These are phyloP conservation scores for Caerostris darwini DNA, from an alignment of 1,140 invertebrate genomes.

Conservation along the genomic window DNA sequence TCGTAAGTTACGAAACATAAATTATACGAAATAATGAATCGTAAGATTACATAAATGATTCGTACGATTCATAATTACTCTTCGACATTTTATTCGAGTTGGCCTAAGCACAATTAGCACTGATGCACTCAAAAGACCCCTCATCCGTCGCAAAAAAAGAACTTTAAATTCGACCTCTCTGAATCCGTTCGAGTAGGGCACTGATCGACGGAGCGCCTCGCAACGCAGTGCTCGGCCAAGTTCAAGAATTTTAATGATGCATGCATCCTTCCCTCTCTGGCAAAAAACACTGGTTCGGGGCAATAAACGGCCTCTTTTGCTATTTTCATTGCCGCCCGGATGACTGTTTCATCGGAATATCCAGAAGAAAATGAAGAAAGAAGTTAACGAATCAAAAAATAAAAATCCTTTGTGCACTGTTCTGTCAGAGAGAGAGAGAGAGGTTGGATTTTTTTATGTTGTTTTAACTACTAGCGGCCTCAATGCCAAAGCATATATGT, in stretches of 20 bases:
- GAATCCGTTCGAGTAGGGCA: background rate
- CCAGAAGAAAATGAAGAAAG: background rate
- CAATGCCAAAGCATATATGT: background rate
- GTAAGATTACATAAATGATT: too few species aligned
- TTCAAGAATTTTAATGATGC: background rate
- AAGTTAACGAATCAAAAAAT: background rate
- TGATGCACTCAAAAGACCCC: background rate
- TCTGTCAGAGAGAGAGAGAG: background rate
- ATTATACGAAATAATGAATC: too few species aligned
- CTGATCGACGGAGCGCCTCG: background rate
- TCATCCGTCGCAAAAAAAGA: background rate
- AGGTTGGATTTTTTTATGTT: background rate
- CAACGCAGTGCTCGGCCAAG: background rate
- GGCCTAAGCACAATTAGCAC: background rate
- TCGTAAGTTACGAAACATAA: too few species aligned
- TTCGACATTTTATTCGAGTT: too few species aligned
- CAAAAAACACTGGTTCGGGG: background rate
- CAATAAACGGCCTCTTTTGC: background rate
- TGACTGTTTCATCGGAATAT: constrained; percentile 3
- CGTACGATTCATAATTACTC: too few species aligned
- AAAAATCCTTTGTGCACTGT: constrained; percentile 22
- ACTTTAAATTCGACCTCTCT: too few species aligned
- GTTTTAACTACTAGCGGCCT: background rate
- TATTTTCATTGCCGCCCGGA: constrained; percentile 12
- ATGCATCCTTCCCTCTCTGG: background rate